Conservation (phyloP, 2,797 vertebrate genomes). For the Chloroceryle inda region DNA sequence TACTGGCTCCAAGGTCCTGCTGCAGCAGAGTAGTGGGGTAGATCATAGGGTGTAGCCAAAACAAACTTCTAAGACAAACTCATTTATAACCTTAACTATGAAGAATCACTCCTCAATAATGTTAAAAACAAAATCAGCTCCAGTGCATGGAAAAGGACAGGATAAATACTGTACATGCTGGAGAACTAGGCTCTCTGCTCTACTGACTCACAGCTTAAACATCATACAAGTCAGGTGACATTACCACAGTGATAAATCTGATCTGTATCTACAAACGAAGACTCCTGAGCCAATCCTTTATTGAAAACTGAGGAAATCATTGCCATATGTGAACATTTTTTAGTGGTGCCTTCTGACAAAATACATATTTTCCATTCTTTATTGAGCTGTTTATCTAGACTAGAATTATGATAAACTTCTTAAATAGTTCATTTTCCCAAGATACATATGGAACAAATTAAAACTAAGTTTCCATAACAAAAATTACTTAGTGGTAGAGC, state of each 20-base stretch:
- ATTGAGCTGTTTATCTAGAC: slow-evolving; percentile 73
- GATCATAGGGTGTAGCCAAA: neutral
- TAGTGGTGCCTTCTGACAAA: slow-evolving; percentile 43
- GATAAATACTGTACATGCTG: slow-evolving; percentile 31
- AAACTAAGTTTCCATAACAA: slow-evolving; percentile 70
- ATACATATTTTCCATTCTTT: slow-evolving; percentile 73
- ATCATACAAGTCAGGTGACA: slow-evolving; percentile 38
- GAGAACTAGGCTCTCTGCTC: neutral
- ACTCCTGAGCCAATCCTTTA: slow-evolving; percentile 50
- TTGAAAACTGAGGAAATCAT: slow-evolving; percentile 70
- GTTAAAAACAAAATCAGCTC: slow-evolving; percentile 38
- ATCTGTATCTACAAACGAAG: slow-evolving; percentile 56
- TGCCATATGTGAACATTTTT: slow-evolving; percentile 74
- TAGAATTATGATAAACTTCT: slow-evolving; percentile 69
- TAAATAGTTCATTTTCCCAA: slow-evolving; percentile 35
- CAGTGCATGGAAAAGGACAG: slow-evolving; percentile 8
- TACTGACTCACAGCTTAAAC: slow-evolving; percentile 55
- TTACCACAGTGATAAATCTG: slow-evolving; percentile 61
- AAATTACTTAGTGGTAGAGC: slow-evolving; percentile 29
- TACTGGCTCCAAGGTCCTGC: neutral
- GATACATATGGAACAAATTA: slow-evolving; percentile 65
- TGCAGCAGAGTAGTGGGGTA: neutral
- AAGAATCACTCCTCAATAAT: slow-evolving; percentile 44
- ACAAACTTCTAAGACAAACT: slow-evolving; percentile 50
- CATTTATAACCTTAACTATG: slow-evolving; percentile 41